A percentile compares a stretch with the other conserved stretches of the same genome.
Conservation (phyloP, 2,797 vertebrate species). For the Hyperoplus lanceolatus region DNA sequence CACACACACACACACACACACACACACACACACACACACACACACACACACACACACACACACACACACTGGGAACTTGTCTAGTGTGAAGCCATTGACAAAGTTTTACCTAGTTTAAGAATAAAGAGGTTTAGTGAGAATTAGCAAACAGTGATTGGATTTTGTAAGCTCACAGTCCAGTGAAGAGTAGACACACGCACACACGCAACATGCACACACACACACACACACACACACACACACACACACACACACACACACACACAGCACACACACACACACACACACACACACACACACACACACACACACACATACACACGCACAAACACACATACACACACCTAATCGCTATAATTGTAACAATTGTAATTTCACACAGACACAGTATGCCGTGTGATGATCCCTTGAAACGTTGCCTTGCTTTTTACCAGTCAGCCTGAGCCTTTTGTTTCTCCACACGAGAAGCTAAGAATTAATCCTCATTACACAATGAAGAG, state of each 20-base stretch:
- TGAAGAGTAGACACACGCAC: constrained; percentile 29
- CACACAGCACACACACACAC: not conserved
- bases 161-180: constrained; percentile 53
- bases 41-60: not conserved
- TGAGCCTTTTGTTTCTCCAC: constrained; percentile 27
- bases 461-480: constrained; percentile 55
- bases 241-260: not conserved
- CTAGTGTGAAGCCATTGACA: constrained; percentile 40
- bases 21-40: not conserved
- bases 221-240: constrained; percentile 9
- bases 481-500: constrained; percentile 60
- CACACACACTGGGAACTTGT: not conserved
- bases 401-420: constrained; percentile 32
- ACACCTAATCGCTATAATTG: not conserved
- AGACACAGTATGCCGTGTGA: not conserved
- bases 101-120: constrained; percentile 50
- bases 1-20: not conserved
- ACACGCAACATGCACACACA: not conserved
- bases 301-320: too few relatives aligned
- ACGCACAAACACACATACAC: too few relatives aligned
- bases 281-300: too few relatives aligned
- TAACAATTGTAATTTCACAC: constrained; percentile 15
- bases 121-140: constrained; percentile 72
- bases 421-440: constrained; percentile 25
- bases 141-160: constrained; percentile 64